Conservation (phyloP, 2,888 invertebrate genomes). For the Willowsia nigromaculata region DNA sequence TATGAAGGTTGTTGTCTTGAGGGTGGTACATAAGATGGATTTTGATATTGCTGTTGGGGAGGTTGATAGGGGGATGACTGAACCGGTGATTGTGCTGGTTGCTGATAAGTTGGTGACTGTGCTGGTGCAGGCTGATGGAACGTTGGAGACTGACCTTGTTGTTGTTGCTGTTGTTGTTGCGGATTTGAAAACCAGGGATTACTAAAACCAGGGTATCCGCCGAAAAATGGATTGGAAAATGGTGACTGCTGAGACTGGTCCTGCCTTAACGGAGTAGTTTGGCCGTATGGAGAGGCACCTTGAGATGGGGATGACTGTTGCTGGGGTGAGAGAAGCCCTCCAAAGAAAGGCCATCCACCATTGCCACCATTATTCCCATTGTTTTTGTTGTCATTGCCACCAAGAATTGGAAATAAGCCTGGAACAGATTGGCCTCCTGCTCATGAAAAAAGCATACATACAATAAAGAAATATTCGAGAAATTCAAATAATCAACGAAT, state of each 20-base stretch:
- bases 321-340: neutral
- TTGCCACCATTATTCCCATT: neutral
- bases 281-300: neutral
- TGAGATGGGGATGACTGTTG: neutral
- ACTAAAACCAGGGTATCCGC: neutral
- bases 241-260: neutral
- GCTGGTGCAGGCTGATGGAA: neutral
- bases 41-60: neutral
- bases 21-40: neutral
- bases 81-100: neutral
- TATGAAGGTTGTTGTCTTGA: neutral
- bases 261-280: neutral
- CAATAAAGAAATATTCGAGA: too few relatives aligned
- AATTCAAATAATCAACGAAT: too few relatives aligned
- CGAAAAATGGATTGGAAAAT: neutral
- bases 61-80: neutral
- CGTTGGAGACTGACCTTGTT: neutral
- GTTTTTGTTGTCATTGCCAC: neutral
- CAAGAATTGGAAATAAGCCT: neutral
- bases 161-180: neutral
- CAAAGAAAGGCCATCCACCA: constrained; percentile 19
- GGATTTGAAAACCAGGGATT: constrained; percentile 18
- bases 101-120: neutral
- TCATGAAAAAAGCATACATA: neutral
- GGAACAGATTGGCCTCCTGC: neutral